Evolutionary conservation across 2,797 vertebrate genomes (phyloP), one percentile per base, ranked within the genome.

Genomic region (Ibycter americanus): DNA sequence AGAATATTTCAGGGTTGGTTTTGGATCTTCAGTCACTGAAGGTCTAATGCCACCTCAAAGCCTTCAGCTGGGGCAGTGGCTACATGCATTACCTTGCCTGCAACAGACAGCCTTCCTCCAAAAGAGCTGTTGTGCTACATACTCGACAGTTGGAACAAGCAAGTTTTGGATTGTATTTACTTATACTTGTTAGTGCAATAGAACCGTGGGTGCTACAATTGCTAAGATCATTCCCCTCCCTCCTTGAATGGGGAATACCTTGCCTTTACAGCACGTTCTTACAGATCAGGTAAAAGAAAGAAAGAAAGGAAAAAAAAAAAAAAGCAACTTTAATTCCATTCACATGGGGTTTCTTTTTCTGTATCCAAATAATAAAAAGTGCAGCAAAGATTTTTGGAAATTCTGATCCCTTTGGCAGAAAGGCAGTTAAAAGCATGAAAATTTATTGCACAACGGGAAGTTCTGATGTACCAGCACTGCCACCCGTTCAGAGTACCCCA

Each of bases 41-140:
- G 21, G 9, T 42, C 25, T 70, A 25, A 67, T 76, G 49, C 5
- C 15, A 52, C 9, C 19, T 70, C 52, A 73, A 79, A 82, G 26
- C 10, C 40, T 42, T 80, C 55, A 63, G 12, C 25, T 51, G 21
- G 15, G 16, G 9, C 19, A 18, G 49, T 6, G 46, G 9, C 17
- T 76, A n/a, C 0, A 0, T 14, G 40, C 16, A 31, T 27, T 22
- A 12, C 22, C 27, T 34, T 12, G 2, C 23, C 34, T 44, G 20
- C 4, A 7, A 58, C 31, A 31, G 34, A 2, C 40, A 90, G 18
- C 27, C 34, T 78, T 67, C 5, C 56, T 73, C 55, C 46, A 62
- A n/a, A 76, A 80, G 16, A 44, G 46, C 19, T 44, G 26, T 8
- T 70, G 27, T 47, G 40, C 16, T 67, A 5, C 4, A 0, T 12